phyloP scores from a whole-genome alignment of 2,797 vertebrate genomes.

The Sebastes oblongus region DNA sequence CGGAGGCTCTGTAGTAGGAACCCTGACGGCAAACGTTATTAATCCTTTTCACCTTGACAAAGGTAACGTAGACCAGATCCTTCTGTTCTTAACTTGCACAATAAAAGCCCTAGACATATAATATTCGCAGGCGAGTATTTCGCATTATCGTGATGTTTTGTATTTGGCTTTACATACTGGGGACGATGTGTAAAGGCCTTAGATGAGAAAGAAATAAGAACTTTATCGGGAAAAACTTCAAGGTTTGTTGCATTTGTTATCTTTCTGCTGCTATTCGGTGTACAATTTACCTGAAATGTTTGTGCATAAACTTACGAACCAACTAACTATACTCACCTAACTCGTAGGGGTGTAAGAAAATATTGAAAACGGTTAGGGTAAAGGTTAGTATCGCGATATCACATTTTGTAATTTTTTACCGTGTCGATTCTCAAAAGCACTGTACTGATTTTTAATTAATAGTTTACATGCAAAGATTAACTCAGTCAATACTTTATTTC shows the following conservation, averaged over 20 bases:
- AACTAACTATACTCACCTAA: neutral
- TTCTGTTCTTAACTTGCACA: too few species aligned
- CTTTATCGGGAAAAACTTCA: neutral
- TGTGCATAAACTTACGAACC: neutral
- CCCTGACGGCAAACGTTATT: too few species aligned
- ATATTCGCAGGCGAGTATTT: too few species aligned
- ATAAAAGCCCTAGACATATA: too few species aligned
- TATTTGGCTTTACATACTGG: too few species aligned
- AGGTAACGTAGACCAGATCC: too few species aligned
- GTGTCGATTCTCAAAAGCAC: neutral
- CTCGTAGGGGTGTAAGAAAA: neutral
- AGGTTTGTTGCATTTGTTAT: neutral
- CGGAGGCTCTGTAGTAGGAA: too few species aligned
- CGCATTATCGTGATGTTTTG: too few species aligned
- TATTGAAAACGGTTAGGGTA: neutral
- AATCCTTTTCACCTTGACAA: too few species aligned
- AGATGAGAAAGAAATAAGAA: neutral
- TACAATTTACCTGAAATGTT: neutral
- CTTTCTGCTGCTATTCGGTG: neutral
- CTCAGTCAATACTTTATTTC: too few species aligned
- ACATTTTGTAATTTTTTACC: neutral
- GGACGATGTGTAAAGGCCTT: too few species aligned
- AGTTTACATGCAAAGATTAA: too few species aligned
- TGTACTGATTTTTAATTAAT: neutral
- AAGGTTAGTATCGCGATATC: neutral